phyloP scores from a whole-genome alignment of 2,797 vertebrate species.

The Periophthalmus magnuspinnatus region DNA sequence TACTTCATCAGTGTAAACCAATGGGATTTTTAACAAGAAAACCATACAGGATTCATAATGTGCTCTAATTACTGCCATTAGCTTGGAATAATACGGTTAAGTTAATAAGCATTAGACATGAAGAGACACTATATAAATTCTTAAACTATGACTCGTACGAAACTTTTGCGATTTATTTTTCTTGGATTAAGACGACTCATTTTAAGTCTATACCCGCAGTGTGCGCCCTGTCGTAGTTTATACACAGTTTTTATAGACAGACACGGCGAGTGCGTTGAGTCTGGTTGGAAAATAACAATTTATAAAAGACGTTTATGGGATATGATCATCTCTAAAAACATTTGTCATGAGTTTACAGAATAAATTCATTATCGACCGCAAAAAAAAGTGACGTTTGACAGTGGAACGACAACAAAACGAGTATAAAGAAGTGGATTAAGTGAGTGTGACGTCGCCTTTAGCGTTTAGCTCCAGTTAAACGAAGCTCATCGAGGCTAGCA shows the following conservation, averaged over 20 bases:
- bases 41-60: constrained; percentile 53
- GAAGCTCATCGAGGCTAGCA: too few species aligned
- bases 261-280: background rate
- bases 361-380: background rate
- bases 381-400: background rate
- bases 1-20: constrained; percentile 46
- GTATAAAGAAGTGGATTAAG: too few species aligned
- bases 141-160: background rate
- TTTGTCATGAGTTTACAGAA: background rate
- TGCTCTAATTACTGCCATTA: constrained; percentile 65
- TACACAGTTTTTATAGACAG: background rate
- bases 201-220: constrained; percentile 9
- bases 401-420: too few species aligned
- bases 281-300: background rate
- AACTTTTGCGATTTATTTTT: background rate
- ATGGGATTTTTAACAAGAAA: constrained; percentile 55
- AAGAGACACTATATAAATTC: background rate
- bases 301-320: background rate
- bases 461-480: too few species aligned
- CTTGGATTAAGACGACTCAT: background rate
- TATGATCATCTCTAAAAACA: background rate
- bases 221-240: background rate
- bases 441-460: too few species aligned
- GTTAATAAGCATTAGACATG: constrained; percentile 58
- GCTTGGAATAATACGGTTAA: constrained; percentile 67